Evolutionary conservation across 1,140 invertebrate species (phyloP).

Genomic region (Zaprionus vittiger): DNA sequence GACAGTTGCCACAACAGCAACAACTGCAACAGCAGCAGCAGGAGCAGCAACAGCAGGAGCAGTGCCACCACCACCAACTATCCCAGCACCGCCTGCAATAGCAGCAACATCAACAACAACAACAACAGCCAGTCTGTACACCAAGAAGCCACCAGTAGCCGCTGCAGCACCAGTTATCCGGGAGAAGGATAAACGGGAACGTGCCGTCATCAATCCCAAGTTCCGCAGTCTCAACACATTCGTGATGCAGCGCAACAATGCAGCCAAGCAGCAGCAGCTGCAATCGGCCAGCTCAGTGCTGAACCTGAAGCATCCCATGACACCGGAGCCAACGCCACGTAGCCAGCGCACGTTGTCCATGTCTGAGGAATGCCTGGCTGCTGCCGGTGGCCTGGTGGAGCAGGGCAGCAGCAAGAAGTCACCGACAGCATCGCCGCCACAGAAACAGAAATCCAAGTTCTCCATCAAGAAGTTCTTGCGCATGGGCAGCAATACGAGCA

Average conservation of each 20-base stretch:
- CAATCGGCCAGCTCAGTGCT: constrained; percentile 71
- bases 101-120: constrained; percentile 77
- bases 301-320: constrained; percentile 76
- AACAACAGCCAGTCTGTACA: constrained; percentile 75
- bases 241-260: constrained; percentile 76
- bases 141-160: constrained; percentile 85
- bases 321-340: constrained; percentile 87
- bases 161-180: constrained; percentile 89
- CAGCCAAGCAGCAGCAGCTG: constrained; percentile 73
- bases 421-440: constrained; percentile 84
- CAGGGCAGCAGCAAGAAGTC: constrained; percentile 57
- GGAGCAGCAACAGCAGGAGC: constrained; percentile 63
- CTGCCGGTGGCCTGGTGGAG: constrained; percentile 76
- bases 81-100: constrained; percentile 28
- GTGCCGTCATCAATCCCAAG: constrained; percentile 88
- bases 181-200: constrained; percentile 90
- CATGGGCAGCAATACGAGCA: constrained; percentile 86
- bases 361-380: constrained; percentile 88
- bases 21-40: constrained; percentile 55
- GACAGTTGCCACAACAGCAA: constrained; percentile 42
- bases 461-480: constrained; percentile 93
- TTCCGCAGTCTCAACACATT: constrained; percentile 85
- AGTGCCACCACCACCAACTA: constrained; percentile 58
- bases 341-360: constrained; percentile 87
- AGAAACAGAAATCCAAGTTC: constrained; percentile 89